These are phyloP conservation scores for Smutsia gigantea DNA, from an alignment of 2,797 vertebrate species.

Conservation along the genomic window DNA sequence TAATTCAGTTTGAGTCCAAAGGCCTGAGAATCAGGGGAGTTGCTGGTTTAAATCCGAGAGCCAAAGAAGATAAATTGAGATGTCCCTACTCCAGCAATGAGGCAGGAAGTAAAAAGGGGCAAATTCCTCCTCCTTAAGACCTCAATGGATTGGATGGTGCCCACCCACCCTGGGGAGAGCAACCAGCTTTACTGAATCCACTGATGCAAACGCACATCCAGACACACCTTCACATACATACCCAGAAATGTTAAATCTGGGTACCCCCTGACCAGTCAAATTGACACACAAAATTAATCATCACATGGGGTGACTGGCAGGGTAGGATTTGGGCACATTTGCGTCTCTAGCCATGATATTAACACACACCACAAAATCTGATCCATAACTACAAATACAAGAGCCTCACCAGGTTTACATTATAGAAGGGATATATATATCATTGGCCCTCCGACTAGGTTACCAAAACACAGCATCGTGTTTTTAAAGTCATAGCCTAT, in stretches of 20 bases:
- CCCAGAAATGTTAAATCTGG: background rate
- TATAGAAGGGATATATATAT: background rate
- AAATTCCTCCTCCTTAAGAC: background rate
- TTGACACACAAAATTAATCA: background rate
- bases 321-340: background rate
- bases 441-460: background rate
- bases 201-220: background rate
- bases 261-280: background rate
- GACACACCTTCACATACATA: background rate
- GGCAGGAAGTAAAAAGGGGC: background rate
- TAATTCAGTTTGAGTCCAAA: conserved; percentile 8
- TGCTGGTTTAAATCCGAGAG: background rate
- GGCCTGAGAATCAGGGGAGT: background rate
- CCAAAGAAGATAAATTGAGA: background rate
- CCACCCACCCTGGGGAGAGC: background rate
- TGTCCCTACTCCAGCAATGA: background rate
- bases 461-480: background rate
- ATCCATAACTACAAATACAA: background rate
- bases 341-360: background rate
- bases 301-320: background rate
- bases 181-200: background rate
- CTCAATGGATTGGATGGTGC: background rate
- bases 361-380: background rate
- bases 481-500: conserved; percentile 10
- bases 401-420: background rate